Conservation (phyloP, 2,888 invertebrate genomes). For the Phaedon cochleariae region DNA sequence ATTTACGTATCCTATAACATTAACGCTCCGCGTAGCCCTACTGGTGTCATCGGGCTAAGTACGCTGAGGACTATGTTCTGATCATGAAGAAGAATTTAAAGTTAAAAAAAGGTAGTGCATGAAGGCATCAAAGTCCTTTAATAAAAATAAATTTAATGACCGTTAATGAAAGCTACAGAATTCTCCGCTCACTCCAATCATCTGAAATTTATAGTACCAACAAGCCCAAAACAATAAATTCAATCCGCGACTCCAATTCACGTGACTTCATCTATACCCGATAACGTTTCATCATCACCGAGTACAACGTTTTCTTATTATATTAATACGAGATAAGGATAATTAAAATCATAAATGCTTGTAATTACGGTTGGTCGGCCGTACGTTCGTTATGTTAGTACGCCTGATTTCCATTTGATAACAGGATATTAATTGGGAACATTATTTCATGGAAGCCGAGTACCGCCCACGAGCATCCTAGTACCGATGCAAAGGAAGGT, state of each 20-base stretch:
- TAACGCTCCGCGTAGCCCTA: no score
- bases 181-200: not conserved
- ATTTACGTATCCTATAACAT: no score
- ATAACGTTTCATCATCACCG: slow-evolving; percentile 47
- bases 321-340: slow-evolving; percentile 60
- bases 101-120: no score
- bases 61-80: no score
- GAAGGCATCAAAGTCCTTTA: no score
- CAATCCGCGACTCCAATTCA: slow-evolving; percentile 16
- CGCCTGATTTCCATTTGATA: slow-evolving; percentile 58
- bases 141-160: no score
- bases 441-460: slow-evolving; percentile 52
- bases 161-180: no score
- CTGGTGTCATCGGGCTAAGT: no score
- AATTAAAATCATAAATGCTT: slow-evolving; percentile 61
- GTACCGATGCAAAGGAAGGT: not conserved
- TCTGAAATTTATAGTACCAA: not conserved
- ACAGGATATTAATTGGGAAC: slow-evolving; percentile 56
- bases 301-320: slow-evolving; percentile 55
- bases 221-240: not conserved
- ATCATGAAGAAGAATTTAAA: no score
- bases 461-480: slow-evolving; percentile 41
- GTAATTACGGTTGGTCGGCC: slow-evolving; percentile 56
- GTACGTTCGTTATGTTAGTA: slow-evolving; percentile 49
- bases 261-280: slow-evolving; percentile 17